phyloP scores from a whole-genome alignment of 2,888 invertebrate genomes.

The Xylophagus ater region DNA sequence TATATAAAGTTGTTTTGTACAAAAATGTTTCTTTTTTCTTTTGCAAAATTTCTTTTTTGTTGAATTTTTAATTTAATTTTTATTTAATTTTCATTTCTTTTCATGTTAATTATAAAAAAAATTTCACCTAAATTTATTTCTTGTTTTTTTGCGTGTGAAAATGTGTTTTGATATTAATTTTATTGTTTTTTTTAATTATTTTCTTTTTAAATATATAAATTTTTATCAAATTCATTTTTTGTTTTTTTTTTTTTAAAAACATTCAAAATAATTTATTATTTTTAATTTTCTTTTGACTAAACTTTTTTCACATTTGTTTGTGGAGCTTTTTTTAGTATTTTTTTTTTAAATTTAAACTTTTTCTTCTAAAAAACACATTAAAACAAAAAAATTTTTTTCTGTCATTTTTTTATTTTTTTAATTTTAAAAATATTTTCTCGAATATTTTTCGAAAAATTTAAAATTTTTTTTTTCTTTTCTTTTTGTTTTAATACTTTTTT shows the following conservation, averaged over 20 bases:
- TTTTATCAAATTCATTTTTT: background rate
- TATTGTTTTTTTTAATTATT: background rate
- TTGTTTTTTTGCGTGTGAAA: no score
- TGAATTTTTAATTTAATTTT: no score
- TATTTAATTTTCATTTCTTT: no score
- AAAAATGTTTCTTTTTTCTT: no score
- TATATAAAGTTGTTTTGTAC: no score
- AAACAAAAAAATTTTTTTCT: background rate
- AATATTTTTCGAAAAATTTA: no score
- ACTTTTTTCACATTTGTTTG: slow-evolving; percentile 2
- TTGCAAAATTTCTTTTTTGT: no score
- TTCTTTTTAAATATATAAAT: background rate
- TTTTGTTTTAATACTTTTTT: no score
- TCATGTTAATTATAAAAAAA: slow-evolving; percentile 1
- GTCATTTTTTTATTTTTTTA: background rate
- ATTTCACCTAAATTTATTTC: slow-evolving; percentile 2
- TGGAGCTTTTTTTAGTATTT: slow-evolving; percentile 2
- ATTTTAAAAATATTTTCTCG: background rate
- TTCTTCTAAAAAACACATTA: background rate
- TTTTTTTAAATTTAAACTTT: background rate
- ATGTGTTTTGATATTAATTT: background rate
- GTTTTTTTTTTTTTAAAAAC: background rate
- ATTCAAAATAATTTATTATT: background rate
- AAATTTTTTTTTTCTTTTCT: no score
- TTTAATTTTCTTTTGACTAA: background rate